Base-by-base conservation (phyloP, 2,888 invertebrate species). In the Chrysodeixis includens region DNA sequence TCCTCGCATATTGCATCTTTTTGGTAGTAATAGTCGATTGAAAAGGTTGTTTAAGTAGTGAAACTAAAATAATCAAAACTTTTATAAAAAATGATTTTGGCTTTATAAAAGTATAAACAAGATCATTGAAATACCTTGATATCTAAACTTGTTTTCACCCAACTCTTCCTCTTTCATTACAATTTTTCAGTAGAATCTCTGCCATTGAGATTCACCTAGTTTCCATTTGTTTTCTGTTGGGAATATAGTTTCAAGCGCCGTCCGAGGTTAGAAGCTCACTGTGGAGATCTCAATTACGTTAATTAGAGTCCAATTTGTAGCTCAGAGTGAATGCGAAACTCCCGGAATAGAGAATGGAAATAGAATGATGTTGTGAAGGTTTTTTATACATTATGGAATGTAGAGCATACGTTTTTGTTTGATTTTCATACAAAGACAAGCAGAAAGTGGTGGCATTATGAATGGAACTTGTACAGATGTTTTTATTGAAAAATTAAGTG, bases 251-350 rank as follows among this genome's bases (percentile, higher is more conserved):
- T 53, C 59, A 57, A 76, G 68, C 49, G 54, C n/a, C 52, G 20
- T 20, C 59, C 51, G 52, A 62, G 60, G 74, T 57, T 74, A 73
- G 74, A 40, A 8, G 57, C 56, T 56, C 49, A 51, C 62, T 64
- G 61, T 32, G 44, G 55, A 66, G 65, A 58, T 74, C 75, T 76
- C 62, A 66, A 78, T 76, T 66, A 75, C 46, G 46, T 59, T 66
- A 66, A 75, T 78, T 74, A 62, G 53, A 56, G 53, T 66, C 56
- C 66, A 70, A 70, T 78, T 78, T 70, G 66, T 51, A 68, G 49
- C 63, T 63, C 59, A 67, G 61, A 54, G 55, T 59, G 62, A 62
- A 66, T 62, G 53, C 35, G 20, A 58, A 22, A 18, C 56, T 49
- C 14, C 12, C 20, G 44, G 49, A 58, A 59, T 20, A n/a, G 61